These are phyloP conservation scores for Antechinus stuartii DNA, from an alignment of 2,113 vertebrate genomes.

Conservation along the genomic window DNA sequence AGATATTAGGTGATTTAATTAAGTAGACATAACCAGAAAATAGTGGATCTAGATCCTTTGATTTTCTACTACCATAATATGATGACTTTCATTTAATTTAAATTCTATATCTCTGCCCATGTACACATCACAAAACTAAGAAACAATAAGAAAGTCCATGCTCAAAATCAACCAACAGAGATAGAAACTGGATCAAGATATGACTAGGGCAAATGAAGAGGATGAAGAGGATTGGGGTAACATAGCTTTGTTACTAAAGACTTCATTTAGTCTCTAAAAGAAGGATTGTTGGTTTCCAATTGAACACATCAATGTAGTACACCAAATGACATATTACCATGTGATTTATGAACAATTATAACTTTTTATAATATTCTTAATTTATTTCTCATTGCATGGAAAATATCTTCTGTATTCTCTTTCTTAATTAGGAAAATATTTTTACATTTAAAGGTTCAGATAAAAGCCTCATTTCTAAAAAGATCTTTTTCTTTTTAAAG, in stretches of 20 bases:
- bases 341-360: constrained; percentile 73
- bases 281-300: constrained; percentile 22
- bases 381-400: constrained; percentile 61
- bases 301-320: constrained; percentile 43
- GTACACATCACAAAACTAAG: constrained; percentile 91
- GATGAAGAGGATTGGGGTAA: constrained; percentile 88
- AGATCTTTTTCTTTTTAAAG: not conserved
- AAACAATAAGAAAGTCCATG: constrained; percentile 91
- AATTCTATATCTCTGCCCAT: not conserved
- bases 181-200: constrained; percentile 92
- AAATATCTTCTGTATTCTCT: constrained; percentile 10
- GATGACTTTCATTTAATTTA: not conserved
- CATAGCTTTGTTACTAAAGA: constrained; percentile 91
- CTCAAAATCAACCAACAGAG: constrained; percentile 91
- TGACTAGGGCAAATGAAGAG: constrained; percentile 90
- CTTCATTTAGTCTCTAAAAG: constrained; percentile 90
- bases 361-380: constrained; percentile 74
- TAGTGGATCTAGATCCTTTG: not conserved
- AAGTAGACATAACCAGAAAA: too few species aligned
- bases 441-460: too few species aligned
- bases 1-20: too few species aligned
- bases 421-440: not conserved
- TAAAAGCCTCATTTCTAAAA: too few species aligned
- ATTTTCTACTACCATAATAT: not conserved
- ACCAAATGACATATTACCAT: constrained; percentile 59